These are phyloP conservation scores for Rhinopomastus cyanomelas DNA, from an alignment of 2,113 vertebrate species.

Conservation along the genomic window DNA sequence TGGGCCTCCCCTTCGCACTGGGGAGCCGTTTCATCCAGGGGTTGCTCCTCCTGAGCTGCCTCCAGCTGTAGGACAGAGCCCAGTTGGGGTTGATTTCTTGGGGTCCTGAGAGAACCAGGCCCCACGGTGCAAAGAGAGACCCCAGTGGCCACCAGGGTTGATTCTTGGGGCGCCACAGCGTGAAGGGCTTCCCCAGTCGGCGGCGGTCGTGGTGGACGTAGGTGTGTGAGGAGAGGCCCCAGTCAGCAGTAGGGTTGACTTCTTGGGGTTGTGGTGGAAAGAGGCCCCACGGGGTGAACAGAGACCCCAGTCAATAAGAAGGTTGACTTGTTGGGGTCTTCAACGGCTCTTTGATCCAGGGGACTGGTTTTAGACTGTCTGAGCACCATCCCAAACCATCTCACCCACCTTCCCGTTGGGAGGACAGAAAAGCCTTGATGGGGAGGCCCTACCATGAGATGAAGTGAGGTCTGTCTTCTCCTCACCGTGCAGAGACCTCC, in stretches of 20 bases:
- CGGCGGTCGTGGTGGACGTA: too few relatives aligned
- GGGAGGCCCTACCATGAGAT: not conserved
- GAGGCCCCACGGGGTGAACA: too few relatives aligned
- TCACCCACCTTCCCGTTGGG: not conserved
- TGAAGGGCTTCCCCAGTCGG: too few relatives aligned
- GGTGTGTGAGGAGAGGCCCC: too few relatives aligned
- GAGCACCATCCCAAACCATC: too few relatives aligned
- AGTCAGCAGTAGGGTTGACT: not conserved
- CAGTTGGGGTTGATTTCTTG: not conserved
- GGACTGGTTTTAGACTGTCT: too few relatives aligned
- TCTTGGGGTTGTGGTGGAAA: not conserved
- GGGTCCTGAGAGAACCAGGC: not conserved
- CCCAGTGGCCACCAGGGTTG: too few relatives aligned
- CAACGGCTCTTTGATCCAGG: too few relatives aligned
- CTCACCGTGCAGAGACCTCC: not conserved
- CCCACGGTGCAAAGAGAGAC: too few relatives aligned
- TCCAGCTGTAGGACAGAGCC: not conserved
- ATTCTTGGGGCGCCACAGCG: too few relatives aligned
- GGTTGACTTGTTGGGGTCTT: too few relatives aligned
- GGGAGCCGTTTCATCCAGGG: not conserved
- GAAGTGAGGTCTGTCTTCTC: not conserved
- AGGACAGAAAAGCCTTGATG: not conserved
- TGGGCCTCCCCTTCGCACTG: not conserved
- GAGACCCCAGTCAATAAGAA: too few relatives aligned
- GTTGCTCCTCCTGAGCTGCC: not conserved